phyloP scores from a whole-genome alignment of 2,888 invertebrate genomes.

The Drosophila paramelanica region DNA sequence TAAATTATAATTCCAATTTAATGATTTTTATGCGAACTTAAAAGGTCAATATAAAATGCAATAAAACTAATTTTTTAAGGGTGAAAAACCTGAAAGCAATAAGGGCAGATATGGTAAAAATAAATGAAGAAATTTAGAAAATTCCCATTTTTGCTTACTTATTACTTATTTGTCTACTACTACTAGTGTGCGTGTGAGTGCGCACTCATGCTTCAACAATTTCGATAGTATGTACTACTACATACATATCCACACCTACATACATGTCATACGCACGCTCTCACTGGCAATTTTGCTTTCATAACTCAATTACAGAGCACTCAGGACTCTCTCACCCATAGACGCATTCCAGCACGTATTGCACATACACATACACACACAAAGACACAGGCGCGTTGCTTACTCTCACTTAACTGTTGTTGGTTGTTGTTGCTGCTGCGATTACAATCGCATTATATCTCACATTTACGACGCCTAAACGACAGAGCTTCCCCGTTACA shows the following conservation, averaged over 20 bases:
- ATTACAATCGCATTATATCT: conserved; percentile 49
- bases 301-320: conserved; percentile 46
- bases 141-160: too few species aligned
- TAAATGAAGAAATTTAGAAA: too few species aligned
- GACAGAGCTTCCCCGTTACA: conserved; percentile 17
- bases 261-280: conserved; percentile 1
- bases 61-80: too few species aligned
- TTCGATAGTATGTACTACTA: conserved; percentile 1
- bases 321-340: conserved; percentile 13
- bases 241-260: background rate
- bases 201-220: conserved; percentile 2
- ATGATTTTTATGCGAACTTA: too few species aligned
- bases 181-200: background rate
- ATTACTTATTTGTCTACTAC: too few species aligned
- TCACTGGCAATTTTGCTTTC: conserved; percentile 26
- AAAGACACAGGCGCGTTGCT: conserved; percentile 8
- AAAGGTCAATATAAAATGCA: too few species aligned
- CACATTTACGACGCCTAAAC: conserved; percentile 50
- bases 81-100: too few species aligned
- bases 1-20: too few species aligned
- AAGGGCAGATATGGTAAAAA: too few species aligned
- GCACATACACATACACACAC: conserved; percentile 1
- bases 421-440: conserved; percentile 27
- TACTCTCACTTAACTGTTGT: conserved; percentile 12
- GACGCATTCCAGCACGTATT: conserved; percentile 15